Evolutionary conservation across 2,888 invertebrate species (phyloP).

Genomic region (Bugula neritina): DNA sequence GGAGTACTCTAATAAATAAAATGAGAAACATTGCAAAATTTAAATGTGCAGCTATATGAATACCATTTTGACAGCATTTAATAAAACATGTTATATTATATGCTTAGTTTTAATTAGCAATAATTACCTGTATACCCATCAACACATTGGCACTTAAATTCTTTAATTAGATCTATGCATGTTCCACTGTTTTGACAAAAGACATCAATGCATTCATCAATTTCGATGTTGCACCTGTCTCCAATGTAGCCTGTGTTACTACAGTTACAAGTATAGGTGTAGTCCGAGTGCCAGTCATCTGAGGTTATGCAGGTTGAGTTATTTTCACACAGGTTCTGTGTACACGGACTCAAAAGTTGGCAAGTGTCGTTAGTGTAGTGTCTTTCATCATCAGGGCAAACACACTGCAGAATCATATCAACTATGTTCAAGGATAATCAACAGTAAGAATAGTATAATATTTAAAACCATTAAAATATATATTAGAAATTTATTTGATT

Average conservation of each 20-base stretch:
- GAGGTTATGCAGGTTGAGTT: constrained; percentile 4
- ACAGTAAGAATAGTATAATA: too few relatives aligned
- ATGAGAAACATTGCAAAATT: too few relatives aligned
- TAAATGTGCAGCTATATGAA: too few relatives aligned
- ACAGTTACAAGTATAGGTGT: constrained; percentile 18
- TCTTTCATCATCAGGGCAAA: constrained; percentile 5
- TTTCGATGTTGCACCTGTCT: background rate
- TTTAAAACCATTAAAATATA: too few relatives aligned
- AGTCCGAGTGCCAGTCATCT: background rate
- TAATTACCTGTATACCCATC: constrained; percentile 3
- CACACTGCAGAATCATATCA: constrained; percentile 14
- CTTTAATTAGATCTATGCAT: background rate
- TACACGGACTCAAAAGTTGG: background rate
- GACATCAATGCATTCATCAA: constrained; percentile 5
- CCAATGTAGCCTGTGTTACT: constrained; percentile 1
- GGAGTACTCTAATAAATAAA: too few relatives aligned
- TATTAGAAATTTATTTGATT: too few relatives aligned
- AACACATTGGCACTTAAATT: background rate
- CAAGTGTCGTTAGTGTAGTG: background rate
- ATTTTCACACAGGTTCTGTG: background rate
- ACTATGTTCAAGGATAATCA: too few relatives aligned
- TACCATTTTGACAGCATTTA: too few relatives aligned
- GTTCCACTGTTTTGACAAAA: constrained; percentile 4
- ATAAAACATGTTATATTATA: too few relatives aligned
- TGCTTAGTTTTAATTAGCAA: too few relatives aligned